A percentile compares a stretch with the other conserved stretches of the same genome.
These are phyloP conservation scores for Mermis nigrescens DNA, from an alignment of 2,888 invertebrate species.

Conservation along the genomic window DNA sequence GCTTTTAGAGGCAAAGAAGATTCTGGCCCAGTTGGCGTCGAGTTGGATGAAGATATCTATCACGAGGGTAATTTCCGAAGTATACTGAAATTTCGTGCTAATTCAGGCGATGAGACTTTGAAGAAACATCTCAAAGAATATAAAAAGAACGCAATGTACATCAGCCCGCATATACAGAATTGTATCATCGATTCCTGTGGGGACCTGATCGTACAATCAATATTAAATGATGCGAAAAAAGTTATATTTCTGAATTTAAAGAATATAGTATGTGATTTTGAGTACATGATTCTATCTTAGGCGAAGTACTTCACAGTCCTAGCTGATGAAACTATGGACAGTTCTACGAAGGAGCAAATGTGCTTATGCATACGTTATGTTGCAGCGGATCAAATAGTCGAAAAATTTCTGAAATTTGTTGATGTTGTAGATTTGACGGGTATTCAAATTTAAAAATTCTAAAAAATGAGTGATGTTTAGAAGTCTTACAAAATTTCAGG, in stretches of 20 bases:
- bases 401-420: conserved; percentile 15
- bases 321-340: conserved; percentile 26
- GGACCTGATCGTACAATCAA: background rate
- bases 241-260: background rate
- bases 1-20: conserved; percentile 23
- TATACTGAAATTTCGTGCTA: conserved; percentile 22
- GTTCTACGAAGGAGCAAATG: conserved; percentile 18
- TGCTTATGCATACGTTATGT: conserved; percentile 15
- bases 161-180: conserved; percentile 24
- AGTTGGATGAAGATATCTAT: conserved; percentile 13
- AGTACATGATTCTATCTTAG: conserved; percentile 18
- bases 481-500: too few relatives aligned
- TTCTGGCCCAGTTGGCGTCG: conserved; percentile 12
- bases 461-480: too few relatives aligned
- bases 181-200: conserved; percentile 21
- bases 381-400: conserved; percentile 3
- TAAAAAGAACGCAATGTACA: conserved; percentile 21
- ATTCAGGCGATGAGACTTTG: conserved; percentile 20
- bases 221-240: background rate
- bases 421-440: conserved; percentile 12
- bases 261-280: background rate
- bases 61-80: conserved; percentile 26
- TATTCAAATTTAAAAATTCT: too few relatives aligned
- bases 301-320: too few relatives aligned
- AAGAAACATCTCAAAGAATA: conserved; percentile 16